A percentile compares a stretch with the other conserved stretches of the same genome.
These are phyloP conservation scores for Prenolepis imparis DNA, from an alignment of 2,888 invertebrate species.

Conservation along the genomic window DNA sequence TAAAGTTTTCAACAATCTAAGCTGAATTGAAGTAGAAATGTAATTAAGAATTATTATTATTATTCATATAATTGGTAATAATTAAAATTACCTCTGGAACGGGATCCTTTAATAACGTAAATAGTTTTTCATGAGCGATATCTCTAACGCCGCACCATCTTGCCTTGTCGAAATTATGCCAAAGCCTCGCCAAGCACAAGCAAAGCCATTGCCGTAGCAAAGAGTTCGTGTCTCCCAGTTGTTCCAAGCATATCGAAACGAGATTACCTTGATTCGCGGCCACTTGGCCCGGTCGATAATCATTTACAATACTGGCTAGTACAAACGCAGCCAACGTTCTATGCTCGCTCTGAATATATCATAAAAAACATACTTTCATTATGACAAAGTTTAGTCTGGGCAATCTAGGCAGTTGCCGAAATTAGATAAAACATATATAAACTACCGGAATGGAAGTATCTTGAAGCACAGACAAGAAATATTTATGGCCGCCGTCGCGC, in stretches of 20 bases:
- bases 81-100: constrained; percentile 92
- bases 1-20: background rate
- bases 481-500: constrained; percentile 97
- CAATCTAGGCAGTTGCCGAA: background rate
- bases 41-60: background rate
- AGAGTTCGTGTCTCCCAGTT: constrained; percentile 91
- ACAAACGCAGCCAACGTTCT: constrained; percentile 98
- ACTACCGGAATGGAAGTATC: constrained; percentile 93
- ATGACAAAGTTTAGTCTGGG: constrained; percentile 22
- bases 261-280: constrained; percentile 96
- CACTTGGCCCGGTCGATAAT: constrained; percentile 95
- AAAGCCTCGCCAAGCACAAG: constrained; percentile 95
- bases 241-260: constrained; percentile 96
- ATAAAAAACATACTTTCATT: constrained; percentile 39
- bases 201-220: constrained; percentile 95
- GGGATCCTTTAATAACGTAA: constrained; percentile 92
- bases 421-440: constrained; percentile 38
- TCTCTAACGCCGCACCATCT: constrained; percentile 98
- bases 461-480: constrained; percentile 96
- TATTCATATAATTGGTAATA: constrained; percentile 19
- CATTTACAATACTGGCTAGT: constrained; percentile 96
- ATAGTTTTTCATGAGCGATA: constrained; percentile 98
- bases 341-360: constrained; percentile 90
- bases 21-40: background rate
- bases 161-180: constrained; percentile 95